These are phyloP conservation scores for Cariama cristata DNA, from an alignment of 2,113 vertebrate genomes.

Conservation along the genomic window DNA sequence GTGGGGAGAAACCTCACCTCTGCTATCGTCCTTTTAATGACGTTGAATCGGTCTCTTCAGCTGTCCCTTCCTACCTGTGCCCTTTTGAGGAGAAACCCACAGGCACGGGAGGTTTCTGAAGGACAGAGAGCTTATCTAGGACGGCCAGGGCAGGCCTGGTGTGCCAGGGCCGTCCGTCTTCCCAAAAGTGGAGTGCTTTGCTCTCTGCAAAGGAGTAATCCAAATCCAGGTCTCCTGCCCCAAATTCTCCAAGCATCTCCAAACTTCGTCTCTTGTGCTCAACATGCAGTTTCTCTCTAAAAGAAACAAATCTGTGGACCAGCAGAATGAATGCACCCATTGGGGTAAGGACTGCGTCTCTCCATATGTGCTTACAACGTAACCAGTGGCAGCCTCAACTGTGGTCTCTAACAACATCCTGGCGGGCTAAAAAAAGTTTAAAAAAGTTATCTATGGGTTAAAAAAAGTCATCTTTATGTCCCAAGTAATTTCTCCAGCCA, in stretches of 20 bases:
- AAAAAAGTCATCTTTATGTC: not conserved
- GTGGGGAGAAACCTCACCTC: not conserved
- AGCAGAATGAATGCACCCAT: not conserved
- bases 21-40: not conserved
- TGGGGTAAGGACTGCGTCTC: not conserved
- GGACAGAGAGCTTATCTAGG: not conserved
- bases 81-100: not conserved
- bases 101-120: not conserved
- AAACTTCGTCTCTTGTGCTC: not conserved
- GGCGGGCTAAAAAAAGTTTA: not conserved
- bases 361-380: not conserved
- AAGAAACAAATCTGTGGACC: not conserved
- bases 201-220: not conserved
- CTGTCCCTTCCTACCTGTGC: not conserved
- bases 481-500: not conserved
- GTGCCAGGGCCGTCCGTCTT: not conserved
- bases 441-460: not conserved
- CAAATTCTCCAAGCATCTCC: not conserved
- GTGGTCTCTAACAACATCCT: not conserved
- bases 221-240: not conserved
- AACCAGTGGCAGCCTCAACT: not conserved
- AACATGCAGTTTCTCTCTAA: not conserved
- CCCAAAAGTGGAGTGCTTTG: not conserved
- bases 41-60: not conserved
- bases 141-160: too few relatives aligned